Evolutionary conservation across 2,797 vertebrate species (phyloP).

Genomic region (Myotis vivesi): DNA sequence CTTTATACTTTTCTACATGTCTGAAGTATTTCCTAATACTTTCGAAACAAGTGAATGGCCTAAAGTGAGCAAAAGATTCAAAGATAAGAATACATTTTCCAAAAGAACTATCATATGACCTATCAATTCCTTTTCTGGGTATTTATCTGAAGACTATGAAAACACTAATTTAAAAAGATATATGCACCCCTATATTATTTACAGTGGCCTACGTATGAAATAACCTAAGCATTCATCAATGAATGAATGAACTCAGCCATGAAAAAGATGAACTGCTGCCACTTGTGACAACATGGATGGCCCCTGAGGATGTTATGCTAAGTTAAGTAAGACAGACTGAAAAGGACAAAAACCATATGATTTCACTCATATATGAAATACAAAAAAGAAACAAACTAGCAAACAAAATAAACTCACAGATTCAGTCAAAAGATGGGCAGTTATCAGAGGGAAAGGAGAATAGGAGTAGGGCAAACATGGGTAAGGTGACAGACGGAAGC

Average conservation of each 20-base stretch:
- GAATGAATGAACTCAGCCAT: neutral
- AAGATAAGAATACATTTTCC: slow-evolving; percentile 4
- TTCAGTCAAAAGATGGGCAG: neutral
- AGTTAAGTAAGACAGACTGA: neutral
- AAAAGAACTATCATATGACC: neutral
- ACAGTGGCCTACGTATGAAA: neutral
- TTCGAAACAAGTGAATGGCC: neutral
- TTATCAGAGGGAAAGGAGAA: neutral
- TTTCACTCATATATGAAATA: neutral
- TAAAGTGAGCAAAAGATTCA: slow-evolving; percentile 32
- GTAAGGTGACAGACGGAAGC: neutral
- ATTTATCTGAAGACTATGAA: neutral
- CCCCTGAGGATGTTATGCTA: neutral
- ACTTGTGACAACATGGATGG: neutral
- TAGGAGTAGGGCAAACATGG: neutral
- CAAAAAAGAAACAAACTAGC: neutral
- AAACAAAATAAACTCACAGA: neutral
- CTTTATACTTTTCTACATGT: neutral
- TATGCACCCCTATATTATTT: neutral
- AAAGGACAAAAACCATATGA: neutral
- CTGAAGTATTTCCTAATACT: neutral
- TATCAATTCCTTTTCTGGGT: neutral
- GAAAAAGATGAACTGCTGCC: neutral
- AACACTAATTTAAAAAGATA: neutral
- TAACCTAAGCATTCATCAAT: neutral